These are phyloP conservation scores for Brachylomia viminalis DNA, from an alignment of 2,888 invertebrate genomes.

Conservation along the genomic window DNA sequence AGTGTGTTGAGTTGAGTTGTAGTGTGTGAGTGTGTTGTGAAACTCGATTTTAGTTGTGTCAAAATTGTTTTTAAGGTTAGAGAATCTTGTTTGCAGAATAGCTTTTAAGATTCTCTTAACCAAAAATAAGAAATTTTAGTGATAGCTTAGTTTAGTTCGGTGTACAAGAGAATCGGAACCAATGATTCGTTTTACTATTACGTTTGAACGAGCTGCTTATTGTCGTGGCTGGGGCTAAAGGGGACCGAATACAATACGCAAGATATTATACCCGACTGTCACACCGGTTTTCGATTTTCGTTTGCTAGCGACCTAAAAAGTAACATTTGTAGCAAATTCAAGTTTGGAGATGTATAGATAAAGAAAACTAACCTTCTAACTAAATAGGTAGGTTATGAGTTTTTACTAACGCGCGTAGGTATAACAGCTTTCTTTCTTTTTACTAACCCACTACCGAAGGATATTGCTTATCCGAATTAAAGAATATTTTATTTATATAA, in stretches of 20 bases:
- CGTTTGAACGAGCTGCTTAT: neutral
- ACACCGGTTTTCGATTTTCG: conserved; percentile 5
- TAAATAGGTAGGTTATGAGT: neutral
- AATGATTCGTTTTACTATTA: conserved; percentile 7
- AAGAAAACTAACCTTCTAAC: neutral
- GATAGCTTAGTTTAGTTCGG: too few species aligned
- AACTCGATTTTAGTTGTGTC: too few species aligned
- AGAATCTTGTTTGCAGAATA: too few species aligned
- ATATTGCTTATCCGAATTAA: neutral
- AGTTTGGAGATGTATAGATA: neutral
- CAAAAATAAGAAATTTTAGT: too few species aligned
- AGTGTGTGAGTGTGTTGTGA: too few species aligned
- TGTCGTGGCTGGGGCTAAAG: conserved; percentile 5
- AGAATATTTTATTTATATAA: neutral
- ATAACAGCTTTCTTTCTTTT: neutral
- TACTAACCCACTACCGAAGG: neutral
- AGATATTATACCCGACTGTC: neutral
- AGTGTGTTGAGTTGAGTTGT: too few species aligned
- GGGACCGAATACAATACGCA: too few species aligned
- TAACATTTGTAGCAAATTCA: neutral
- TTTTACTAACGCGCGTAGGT: neutral
- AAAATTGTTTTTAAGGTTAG: too few species aligned
- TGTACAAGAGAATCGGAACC: too few species aligned
- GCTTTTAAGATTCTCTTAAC: too few species aligned
- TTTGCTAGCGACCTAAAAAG: neutral